Percentiles rank a stretch among this genome's conserved stretches.
phyloP scores from a whole-genome alignment of 2,888 invertebrate species.

The Gandaritis pyraliata region DNA sequence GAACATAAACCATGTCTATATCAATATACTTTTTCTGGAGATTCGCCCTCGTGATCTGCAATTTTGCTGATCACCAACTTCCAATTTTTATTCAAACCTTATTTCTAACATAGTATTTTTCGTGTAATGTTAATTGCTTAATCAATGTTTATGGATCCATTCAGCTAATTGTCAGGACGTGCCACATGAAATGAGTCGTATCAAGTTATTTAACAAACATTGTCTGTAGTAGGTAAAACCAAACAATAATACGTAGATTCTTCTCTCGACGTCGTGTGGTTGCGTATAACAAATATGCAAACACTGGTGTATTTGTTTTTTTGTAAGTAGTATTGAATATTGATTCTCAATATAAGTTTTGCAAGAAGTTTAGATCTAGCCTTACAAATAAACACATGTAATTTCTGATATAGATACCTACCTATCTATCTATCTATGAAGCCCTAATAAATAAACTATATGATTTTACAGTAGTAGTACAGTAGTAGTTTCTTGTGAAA shows the following conservation, averaged over 20 bases:
- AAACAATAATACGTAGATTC: conserved; percentile 38
- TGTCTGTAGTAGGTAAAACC: conserved; percentile 31
- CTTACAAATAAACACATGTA: neutral
- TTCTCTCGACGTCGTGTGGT: conserved; percentile 41
- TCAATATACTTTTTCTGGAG: too few relatives aligned
- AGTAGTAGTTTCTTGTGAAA: too few relatives aligned
- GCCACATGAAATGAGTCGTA: conserved; percentile 19
- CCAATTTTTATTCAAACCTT: too few relatives aligned
- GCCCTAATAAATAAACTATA: too few relatives aligned
- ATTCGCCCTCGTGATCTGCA: too few relatives aligned
- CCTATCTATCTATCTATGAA: too few relatives aligned
- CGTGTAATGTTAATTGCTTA: too few relatives aligned
- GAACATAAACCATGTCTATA: too few relatives aligned
- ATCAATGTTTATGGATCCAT: neutral
- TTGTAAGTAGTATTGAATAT: conserved; percentile 24
- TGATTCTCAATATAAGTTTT: conserved; percentile 15
- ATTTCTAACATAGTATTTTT: too few relatives aligned
- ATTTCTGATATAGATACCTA: neutral
- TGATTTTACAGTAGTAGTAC: too few relatives aligned
- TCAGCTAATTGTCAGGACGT: neutral
- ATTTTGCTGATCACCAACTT: too few relatives aligned
- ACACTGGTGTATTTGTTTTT: conserved; percentile 35
- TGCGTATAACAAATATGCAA: conserved; percentile 51
- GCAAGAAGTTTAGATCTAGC: conserved; percentile 3
- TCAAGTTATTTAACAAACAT: conserved; percentile 42